Conservation (phyloP, 2,113 vertebrate species). For the Motacilla alba region DNA sequence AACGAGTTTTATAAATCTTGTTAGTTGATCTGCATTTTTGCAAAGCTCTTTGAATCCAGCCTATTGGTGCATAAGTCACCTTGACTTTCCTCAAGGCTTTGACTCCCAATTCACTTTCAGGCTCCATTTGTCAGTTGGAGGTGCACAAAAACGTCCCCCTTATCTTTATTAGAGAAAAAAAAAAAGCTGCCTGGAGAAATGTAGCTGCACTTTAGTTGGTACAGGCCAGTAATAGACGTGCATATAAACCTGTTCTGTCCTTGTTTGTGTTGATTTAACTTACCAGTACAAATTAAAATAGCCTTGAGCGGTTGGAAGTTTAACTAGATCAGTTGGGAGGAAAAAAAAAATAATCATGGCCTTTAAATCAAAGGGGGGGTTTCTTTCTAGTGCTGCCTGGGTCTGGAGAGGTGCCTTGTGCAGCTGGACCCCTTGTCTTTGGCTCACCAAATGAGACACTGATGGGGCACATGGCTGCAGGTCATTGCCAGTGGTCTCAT, state of each 20-base stretch:
- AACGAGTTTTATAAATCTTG: constrained; percentile 63
- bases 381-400: background rate
- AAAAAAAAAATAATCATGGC: background rate
- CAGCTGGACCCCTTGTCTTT: background rate
- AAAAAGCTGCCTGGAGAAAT: constrained; percentile 35
- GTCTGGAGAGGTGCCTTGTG: background rate
- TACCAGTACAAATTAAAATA: constrained; percentile 59
- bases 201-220: background rate
- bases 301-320: constrained; percentile 56
- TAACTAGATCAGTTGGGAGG: constrained; percentile 39
- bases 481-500: background rate
- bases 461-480: background rate
- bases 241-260: constrained; percentile 53
- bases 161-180: constrained; percentile 22
- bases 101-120: constrained; percentile 56
- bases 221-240: constrained; percentile 2
- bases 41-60: constrained; percentile 53
- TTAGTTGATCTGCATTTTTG: constrained; percentile 68
- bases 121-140: constrained; percentile 59
- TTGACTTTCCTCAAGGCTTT: constrained; percentile 41
- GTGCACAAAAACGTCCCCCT: background rate
- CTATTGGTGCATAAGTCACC: constrained; percentile 43
- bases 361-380: background rate
- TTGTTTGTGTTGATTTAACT: constrained; percentile 64
- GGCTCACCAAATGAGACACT: background rate